These are phyloP conservation scores for Barbus barbus DNA, from an alignment of 2,113 vertebrate genomes.

Conservation along the genomic window DNA sequence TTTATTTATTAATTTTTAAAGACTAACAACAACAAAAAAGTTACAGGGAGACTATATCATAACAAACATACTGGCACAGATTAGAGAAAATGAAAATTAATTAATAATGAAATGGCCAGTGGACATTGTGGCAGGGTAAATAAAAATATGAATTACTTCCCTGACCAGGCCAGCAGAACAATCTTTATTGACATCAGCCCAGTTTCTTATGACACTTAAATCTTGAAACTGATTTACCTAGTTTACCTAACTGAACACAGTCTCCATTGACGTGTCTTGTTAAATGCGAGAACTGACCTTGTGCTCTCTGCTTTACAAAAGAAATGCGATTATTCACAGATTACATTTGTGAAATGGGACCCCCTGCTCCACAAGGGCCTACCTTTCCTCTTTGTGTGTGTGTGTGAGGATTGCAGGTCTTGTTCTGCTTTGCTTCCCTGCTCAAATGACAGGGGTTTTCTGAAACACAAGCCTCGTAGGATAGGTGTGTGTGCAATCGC, in stretches of 20 bases:
- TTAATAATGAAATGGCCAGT: no score
- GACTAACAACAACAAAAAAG: no score
- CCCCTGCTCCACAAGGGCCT: conserved; percentile 42
- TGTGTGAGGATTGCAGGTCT: background rate
- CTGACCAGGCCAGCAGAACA: background rate
- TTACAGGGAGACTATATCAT: no score
- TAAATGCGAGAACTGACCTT: background rate
- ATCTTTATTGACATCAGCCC: no score
- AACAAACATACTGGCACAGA: no score
- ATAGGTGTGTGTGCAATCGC: conserved; percentile 39
- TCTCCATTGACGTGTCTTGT: background rate
- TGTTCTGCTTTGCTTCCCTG: conserved; percentile 38
- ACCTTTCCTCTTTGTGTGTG: conserved; percentile 4
- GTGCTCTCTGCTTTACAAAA: background rate
- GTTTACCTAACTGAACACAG: background rate
- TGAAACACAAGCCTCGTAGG: conserved; percentile 28
- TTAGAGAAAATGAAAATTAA: no score
- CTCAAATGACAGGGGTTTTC: conserved; percentile 38
- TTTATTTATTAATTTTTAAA: no score
- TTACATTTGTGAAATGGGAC: conserved; percentile 66
- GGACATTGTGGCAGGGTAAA: no score
- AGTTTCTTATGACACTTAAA: background rate
- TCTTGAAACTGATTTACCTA: background rate
- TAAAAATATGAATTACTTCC: no score
- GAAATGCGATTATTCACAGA: conserved; percentile 68